phyloP scores from a whole-genome alignment of 2,797 vertebrate genomes.

The Smutsia gigantea region DNA sequence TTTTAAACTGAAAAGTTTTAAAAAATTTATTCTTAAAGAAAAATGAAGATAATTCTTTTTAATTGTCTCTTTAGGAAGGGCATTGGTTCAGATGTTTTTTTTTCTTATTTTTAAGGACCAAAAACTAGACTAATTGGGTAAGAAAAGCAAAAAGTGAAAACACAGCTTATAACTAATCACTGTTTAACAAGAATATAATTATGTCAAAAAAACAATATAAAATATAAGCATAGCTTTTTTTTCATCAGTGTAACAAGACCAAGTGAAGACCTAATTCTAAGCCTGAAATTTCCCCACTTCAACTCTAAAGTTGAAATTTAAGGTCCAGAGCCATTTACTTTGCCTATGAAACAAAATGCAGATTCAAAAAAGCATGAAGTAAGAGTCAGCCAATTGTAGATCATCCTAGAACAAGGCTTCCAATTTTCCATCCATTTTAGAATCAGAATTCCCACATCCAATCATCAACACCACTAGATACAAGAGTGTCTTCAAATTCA shows the following conservation, averaged over 20 bases:
- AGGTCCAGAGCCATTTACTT: neutral
- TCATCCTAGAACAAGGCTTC: neutral
- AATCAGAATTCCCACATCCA: neutral
- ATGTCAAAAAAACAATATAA: neutral
- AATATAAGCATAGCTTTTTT: too few species aligned
- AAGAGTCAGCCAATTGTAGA: neutral
- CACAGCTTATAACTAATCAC: neutral
- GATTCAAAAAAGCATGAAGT: neutral
- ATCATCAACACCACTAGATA: neutral
- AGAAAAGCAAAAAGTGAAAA: constrained; percentile 45
- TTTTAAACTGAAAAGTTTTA: constrained; percentile 28
- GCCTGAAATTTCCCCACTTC: neutral
- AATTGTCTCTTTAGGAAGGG: neutral
- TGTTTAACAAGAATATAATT: neutral
- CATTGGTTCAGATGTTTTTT: neutral
- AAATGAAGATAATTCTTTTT: neutral
- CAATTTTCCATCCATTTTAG: neutral
- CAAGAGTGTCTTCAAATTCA: neutral
- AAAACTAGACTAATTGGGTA: neutral
- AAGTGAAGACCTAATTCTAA: neutral
- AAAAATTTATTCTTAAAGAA: neutral
- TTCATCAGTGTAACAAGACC: too few species aligned
- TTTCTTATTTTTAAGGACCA: constrained; percentile 25
- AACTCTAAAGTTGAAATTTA: constrained; percentile 11
- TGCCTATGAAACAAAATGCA: neutral